Evolutionary conservation across 2,888 invertebrate genomes (phyloP).

Genomic region (Linnaemya tessellans): DNA sequence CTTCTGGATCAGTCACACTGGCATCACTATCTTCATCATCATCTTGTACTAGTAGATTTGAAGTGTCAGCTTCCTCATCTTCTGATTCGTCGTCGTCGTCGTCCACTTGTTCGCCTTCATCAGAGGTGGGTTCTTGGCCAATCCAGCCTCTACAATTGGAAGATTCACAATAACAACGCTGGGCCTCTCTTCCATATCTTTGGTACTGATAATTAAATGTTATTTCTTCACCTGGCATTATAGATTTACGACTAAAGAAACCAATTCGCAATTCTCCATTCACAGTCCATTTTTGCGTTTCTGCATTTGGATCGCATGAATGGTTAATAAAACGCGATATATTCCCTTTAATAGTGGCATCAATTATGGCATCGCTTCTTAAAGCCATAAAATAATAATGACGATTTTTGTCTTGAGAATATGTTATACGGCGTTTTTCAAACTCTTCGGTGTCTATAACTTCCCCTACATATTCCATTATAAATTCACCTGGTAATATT

Average conservation of each 20-base stretch:
- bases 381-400: constrained; percentile 99
- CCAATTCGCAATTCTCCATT: constrained; percentile 97
- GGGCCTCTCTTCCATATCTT: constrained; percentile 97
- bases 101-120: constrained; percentile 85
- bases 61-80: constrained; percentile 82
- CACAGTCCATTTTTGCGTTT: constrained; percentile 98
- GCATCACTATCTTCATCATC: constrained; percentile 83
- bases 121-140: constrained; percentile 92
- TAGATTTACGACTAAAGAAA: constrained; percentile 95
- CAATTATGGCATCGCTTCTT: constrained; percentile 96
- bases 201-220: constrained; percentile 99
- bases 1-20: constrained; percentile 65
- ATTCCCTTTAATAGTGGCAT: constrained; percentile 98
- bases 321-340: constrained; percentile 99
- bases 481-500: constrained; percentile 89
- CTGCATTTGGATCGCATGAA: constrained; percentile 99
- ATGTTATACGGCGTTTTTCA: constrained; percentile 92
- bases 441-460: constrained; percentile 96
- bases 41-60: constrained; percentile 76
- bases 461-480: constrained; percentile 99
- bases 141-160: constrained; percentile 96
- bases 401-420: constrained; percentile 93
- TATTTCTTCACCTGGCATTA: constrained; percentile 95
- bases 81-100: constrained; percentile 78
- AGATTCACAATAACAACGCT: constrained; percentile 97